Percentiles rank a stretch among this genome's conserved stretches.
Conservation (phyloP, 2,113 vertebrate species). For the Cyanocitta stelleri region DNA sequence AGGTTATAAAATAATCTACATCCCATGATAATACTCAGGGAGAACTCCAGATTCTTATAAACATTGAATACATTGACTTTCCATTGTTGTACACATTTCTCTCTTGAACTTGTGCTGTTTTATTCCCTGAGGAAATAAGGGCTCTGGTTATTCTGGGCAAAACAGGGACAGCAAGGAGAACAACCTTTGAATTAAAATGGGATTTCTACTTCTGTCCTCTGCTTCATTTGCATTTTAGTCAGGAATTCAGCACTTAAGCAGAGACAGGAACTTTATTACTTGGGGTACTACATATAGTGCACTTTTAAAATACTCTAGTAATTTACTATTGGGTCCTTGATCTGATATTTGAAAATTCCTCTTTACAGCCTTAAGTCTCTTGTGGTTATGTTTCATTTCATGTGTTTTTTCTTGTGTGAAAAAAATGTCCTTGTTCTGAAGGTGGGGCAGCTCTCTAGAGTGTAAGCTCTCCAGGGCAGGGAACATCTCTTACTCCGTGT, state of each 20-base stretch:
- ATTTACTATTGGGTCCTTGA: background rate
- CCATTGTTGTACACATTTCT: background rate
- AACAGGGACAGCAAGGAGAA: background rate
- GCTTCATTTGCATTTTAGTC: background rate
- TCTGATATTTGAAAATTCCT: background rate
- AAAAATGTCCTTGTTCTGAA: background rate
- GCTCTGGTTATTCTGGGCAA: background rate
- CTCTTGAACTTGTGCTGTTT: background rate
- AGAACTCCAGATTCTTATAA: background rate
- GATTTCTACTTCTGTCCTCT: background rate
- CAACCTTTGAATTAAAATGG: background rate
- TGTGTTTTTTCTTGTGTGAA: background rate
- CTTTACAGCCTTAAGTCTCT: background rate
- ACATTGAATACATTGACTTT: background rate
- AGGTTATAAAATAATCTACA: background rate
- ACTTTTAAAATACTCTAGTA: background rate
- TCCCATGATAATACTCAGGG: background rate
- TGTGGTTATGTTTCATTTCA: slow-evolving; percentile 7
- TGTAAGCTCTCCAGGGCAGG: slow-evolving; percentile 53
- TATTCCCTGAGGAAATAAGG: background rate
- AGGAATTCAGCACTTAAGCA: background rate
- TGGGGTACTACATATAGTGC: background rate
- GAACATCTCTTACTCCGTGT: background rate
- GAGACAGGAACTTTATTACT: background rate
- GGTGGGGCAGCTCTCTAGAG: slow-evolving; percentile 19